phyloP scores from a whole-genome alignment of 2,113 vertebrate species.

The Phyllopteryx taeniolatus region DNA sequence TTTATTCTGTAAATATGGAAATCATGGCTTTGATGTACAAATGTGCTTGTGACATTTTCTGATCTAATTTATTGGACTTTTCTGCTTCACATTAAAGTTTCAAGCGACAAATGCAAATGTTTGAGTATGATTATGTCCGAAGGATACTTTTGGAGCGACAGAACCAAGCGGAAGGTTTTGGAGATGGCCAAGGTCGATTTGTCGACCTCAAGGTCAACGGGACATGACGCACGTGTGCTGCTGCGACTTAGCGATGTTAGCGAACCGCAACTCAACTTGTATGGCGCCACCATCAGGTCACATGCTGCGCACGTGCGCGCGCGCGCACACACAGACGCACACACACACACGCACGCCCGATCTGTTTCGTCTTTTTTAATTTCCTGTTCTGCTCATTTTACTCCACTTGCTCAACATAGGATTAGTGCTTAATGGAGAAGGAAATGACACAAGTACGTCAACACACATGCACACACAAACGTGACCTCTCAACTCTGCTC shows the following conservation, averaged over 20 bases:
- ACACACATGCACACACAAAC: constrained; percentile 8
- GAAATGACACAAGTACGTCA: constrained; percentile 31
- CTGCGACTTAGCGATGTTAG: too few relatives aligned
- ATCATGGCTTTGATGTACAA: constrained; percentile 80
- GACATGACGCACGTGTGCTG: too few relatives aligned
- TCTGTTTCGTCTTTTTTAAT: constrained; percentile 49
- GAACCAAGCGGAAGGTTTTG: not conserved
- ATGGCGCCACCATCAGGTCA: constrained; percentile 7
- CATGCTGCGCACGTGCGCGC: not conserved
- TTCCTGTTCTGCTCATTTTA: constrained; percentile 63
- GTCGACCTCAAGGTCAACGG: too few relatives aligned
- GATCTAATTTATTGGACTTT: constrained; percentile 89
- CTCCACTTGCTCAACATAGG: constrained; percentile 62
- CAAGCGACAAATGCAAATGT: constrained; percentile 75
- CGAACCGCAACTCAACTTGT: too few relatives aligned
- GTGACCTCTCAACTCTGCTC: not conserved
- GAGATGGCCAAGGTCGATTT: too few relatives aligned
- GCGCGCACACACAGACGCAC: not conserved
- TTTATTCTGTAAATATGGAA: constrained; percentile 76
- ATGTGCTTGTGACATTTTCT: constrained; percentile 79
- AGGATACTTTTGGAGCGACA: not conserved
- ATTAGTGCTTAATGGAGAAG: constrained; percentile 65
- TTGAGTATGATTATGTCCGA: not conserved
- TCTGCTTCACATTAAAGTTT: constrained; percentile 83
- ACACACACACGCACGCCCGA: not conserved